phyloP scores from a whole-genome alignment of 2,888 invertebrate genomes.

The Andrena bucephala region DNA sequence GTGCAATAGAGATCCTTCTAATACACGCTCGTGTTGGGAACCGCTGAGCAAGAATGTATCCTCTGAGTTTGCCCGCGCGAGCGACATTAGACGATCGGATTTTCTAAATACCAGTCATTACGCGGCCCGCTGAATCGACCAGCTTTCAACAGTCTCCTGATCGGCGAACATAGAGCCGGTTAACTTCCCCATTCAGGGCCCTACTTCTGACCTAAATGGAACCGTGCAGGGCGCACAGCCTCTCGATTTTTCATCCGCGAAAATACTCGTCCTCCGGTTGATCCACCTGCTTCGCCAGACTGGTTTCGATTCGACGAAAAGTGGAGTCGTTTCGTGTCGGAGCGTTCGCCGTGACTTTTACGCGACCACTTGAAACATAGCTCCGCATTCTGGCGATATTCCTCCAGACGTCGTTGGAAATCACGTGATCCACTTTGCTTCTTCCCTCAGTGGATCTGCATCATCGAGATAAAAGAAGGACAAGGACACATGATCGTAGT shows the following conservation, averaged over 20 bases:
- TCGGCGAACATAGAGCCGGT: conserved; percentile 15
- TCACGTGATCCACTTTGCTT: conserved; percentile 60
- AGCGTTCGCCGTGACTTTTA: conserved; percentile 31
- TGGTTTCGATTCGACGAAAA: conserved; percentile 61
- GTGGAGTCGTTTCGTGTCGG: conserved; percentile 36
- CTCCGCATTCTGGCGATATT: conserved; percentile 36
- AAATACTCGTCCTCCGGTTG: conserved; percentile 26
- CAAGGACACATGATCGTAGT: too few species aligned
- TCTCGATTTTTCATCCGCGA: conserved; percentile 29
- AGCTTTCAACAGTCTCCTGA: conserved; percentile 5
- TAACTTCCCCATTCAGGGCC: background rate
- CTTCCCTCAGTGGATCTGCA: background rate
- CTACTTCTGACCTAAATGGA: background rate
- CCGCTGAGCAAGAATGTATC: conserved; percentile 42
- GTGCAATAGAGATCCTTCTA: background rate
- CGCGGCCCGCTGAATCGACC: conserved; percentile 1
- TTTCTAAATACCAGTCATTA: conserved; percentile 52
- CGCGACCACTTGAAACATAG: conserved; percentile 24
- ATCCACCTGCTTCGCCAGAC: conserved; percentile 43
- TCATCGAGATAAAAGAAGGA: too few species aligned
- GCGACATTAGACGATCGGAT: conserved; percentile 27
- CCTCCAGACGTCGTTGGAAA: conserved; percentile 47
- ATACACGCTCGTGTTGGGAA: conserved; percentile 23
- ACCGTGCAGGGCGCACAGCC: background rate
- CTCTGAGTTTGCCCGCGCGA: conserved; percentile 22